These are phyloP conservation scores for Marmota monax DNA, from an alignment of 2,113 vertebrate species.

Conservation along the genomic window DNA sequence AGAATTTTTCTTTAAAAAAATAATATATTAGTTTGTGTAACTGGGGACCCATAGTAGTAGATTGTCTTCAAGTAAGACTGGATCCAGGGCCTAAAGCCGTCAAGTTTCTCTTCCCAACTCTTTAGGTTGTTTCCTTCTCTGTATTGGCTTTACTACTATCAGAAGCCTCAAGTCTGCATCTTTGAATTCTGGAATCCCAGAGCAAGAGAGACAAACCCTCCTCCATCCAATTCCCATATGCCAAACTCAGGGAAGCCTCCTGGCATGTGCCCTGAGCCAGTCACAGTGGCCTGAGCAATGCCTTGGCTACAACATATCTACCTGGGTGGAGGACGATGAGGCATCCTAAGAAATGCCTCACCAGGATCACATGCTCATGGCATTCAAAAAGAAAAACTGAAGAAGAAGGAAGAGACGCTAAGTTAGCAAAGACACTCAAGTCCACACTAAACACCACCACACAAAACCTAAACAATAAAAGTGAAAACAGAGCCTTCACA, in stretches of 20 bases:
- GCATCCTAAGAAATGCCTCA: not conserved
- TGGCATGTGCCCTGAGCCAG: not conserved
- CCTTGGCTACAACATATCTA: fast-evolving
- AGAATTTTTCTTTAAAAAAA: not conserved
- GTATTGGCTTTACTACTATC: not conserved
- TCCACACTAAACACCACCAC: not conserved
- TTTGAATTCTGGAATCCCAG: not conserved
- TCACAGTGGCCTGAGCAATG: not conserved
- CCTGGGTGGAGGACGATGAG: not conserved
- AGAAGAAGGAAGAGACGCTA: not conserved
- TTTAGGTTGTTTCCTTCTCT: not conserved
- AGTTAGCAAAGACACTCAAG: not conserved
- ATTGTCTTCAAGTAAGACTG: not conserved
- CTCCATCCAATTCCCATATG: not conserved
- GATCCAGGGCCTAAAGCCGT: not conserved
- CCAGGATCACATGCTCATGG: not conserved
- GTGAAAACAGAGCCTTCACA: not conserved
- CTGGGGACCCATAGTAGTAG: not conserved
- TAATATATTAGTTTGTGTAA: not conserved
- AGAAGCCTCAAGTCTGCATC: not conserved
- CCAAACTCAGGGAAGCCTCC: not conserved
- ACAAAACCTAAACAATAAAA: not conserved
- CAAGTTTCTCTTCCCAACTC: not conserved
- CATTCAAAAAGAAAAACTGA: not conserved
- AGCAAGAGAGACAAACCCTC: not conserved